Conservation (phyloP, 35 echinoderm and acorn worm genomes). For the Ophioderma brevispina region DNA sequence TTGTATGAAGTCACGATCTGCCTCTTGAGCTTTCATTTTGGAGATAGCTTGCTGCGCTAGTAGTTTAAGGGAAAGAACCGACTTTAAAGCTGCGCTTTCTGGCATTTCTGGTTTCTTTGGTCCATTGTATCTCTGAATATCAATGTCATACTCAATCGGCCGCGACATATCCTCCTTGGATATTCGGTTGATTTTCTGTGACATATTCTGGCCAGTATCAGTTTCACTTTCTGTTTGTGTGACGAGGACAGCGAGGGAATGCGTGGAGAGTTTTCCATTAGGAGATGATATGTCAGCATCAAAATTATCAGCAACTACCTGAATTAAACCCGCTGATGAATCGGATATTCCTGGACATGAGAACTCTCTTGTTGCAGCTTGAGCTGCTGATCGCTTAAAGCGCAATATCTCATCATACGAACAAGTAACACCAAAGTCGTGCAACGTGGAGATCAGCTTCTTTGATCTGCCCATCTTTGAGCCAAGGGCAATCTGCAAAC, state of each 20-base stretch:
- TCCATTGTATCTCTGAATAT: not conserved
- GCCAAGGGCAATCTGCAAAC: conserved; percentile 46
- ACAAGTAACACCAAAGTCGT: conserved; percentile 69
- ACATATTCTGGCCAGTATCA: not conserved
- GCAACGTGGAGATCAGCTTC: conserved; percentile 35
- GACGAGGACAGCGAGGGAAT: conserved; percentile 55
- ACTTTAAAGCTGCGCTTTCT: not conserved
- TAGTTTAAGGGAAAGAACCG: conserved; percentile 22
- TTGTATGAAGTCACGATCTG: conserved; percentile 19
- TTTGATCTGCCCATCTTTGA: conserved; percentile 44
- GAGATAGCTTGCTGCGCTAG: conserved; percentile 42
- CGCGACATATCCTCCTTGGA: conserved; percentile 28
- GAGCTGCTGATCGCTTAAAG: conserved; percentile 54
- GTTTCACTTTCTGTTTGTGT: conserved; percentile 30
- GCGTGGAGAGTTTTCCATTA: conserved; percentile 63
- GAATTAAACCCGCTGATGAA: conserved; percentile 31
- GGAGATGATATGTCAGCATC: conserved; percentile 68
- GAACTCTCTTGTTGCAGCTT: conserved; percentile 12
- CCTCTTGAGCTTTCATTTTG: conserved; percentile 24
- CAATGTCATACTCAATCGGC: not conserved
- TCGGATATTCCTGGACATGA: conserved; percentile 16
- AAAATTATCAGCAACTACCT: conserved; percentile 72
- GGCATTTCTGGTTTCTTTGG: not conserved
- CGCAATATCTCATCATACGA: conserved; percentile 62
- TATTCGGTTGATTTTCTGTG: not conserved